Base-by-base conservation (phyloP, 2,797 vertebrate genomes). In the Malacoraja senta region DNA sequence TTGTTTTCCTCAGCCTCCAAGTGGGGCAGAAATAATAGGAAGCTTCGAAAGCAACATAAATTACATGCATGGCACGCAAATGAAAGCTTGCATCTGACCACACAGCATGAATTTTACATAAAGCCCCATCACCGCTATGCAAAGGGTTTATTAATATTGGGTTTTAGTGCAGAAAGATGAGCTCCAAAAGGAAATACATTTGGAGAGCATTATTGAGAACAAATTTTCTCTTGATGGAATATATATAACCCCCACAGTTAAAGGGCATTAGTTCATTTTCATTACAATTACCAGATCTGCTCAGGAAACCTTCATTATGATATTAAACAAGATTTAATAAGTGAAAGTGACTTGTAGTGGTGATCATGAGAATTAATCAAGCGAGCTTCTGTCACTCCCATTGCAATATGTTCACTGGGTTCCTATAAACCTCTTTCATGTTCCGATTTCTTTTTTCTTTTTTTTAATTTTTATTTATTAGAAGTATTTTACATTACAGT, bases 281-380 rank as follows among this genome's bases (percentile, higher is more conserved):
- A 95, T 95, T 96, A 96, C 96, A 98, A 98, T 97, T 97, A 97
- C 97, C 97, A 98, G 97, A 98, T 98, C 98, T 97, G 97, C 97
- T 98, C 97, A 96, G 97, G 97, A 98, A 98, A 97, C 96, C 97
- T 98, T 99, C 98, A 98, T 99, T 99, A 98, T 97, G 98, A 98
- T 99, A 99, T 99, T 99, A 99, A 98, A 98, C 97, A 98, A 97
- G 98, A 98, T 98, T 98, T 99, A 99, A 99, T 99, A 99, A 99
- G 98, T 98, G 98, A 98, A 98, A 99, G 98, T 98, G 98, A 98
- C 99, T 98, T 98, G 98, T 98, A 98, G 98, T 95, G 95, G 97
- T 98, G 98, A 99, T 99, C 98, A 95, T 96, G 96, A 93, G 97
- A 98, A 98, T 99, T 99, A 99, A 99, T 99, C 98, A 99, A 98